These are phyloP conservation scores for Orchesella flavescens DNA, from an alignment of 2,888 invertebrate genomes.

Conservation along the genomic window DNA sequence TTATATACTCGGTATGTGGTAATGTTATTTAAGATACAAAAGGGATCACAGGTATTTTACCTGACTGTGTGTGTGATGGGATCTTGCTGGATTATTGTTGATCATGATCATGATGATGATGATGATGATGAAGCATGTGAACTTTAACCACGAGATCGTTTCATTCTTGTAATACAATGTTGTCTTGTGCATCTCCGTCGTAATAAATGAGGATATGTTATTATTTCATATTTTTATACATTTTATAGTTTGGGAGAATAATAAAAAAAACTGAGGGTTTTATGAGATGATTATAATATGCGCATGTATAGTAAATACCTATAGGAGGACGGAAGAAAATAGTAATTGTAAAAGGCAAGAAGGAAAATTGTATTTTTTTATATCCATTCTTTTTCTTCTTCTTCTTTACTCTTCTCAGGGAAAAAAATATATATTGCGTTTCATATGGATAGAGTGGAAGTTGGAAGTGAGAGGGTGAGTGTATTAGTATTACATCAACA, in stretches of 20 bases:
- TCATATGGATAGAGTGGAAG: conserved; percentile 6
- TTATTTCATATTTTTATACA: neutral
- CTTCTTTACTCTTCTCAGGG: neutral
- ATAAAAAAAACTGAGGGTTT: conserved; percentile 5
- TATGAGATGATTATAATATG: conserved; percentile 13
- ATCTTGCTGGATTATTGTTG: neutral
- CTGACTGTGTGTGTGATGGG: neutral
- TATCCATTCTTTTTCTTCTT: too few relatives aligned
- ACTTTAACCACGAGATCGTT: conserved; percentile 40
- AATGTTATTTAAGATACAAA: conserved; percentile 11
- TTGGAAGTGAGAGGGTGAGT: conserved; percentile 16
- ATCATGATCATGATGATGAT: neutral
- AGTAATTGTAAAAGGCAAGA: conserved; percentile 29
- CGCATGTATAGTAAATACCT: conserved; percentile 12
- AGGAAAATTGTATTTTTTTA: conserved; percentile 31
- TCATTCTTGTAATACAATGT: neutral
- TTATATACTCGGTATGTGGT: conserved; percentile 6
- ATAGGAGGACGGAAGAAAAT: conserved; percentile 4
- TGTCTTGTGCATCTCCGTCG: neutral
- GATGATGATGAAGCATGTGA: conserved; percentile 54
- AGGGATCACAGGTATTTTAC: conserved; percentile 5
- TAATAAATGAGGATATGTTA: neutral
- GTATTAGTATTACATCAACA: conserved; percentile 19
- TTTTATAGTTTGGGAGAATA: conserved; percentile 16
- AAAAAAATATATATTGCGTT: neutral